Base-by-base conservation (phyloP, 2,888 invertebrate genomes). In the Steinernema carpocapsae region DNA sequence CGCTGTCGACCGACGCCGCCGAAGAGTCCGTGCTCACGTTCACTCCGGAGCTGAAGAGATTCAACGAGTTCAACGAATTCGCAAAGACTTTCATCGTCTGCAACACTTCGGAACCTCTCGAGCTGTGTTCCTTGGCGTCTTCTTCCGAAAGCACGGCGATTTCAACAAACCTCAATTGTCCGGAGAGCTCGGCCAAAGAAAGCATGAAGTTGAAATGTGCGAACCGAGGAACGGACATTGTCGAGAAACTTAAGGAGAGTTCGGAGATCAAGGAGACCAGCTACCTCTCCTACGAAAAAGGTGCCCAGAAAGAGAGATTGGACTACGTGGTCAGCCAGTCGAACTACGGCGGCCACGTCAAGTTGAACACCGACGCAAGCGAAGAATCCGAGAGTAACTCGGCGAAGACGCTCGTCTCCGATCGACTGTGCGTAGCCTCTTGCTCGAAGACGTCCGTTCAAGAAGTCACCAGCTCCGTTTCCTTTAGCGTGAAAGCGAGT, bases 1-100 rank as follows among this genome's bases (percentile, higher is more conserved):
- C 45, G 0, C 74, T 86, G 52, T 77, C 79, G 70, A 82, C 83
- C 12, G 82, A 84, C 51, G 85, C 85, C 6, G 77, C 84, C 17
- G 86, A 86, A 72, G 77, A 81, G 7, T 72, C 78, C 70, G 75
- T 78, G 29, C 74, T 79, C 22, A 73, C 72, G 71, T 75, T 79
- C 37, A 72, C 75, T 43, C 75, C 82, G 37, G 82, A 84, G 42
- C 70, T 79, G 26, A 70, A 48, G 24, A 71, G 73, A 12, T 74
- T 75, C 52, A 76, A 79, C 19, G 42, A 76, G 19, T 70, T 74
- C 52, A 71, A 51, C 7, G 29, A 45, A 7, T 64, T 74, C 4
- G 76, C 80, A 24, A 79, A 74, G 74, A 81, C 72, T 70, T 75
- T 80, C 17, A 80, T 80, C 45, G 72, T 78, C 46, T 75, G 77